A percentile compares a stretch with the other conserved stretches of the same genome.
Conservation (phyloP, 2,797 vertebrate species). For the Microtus obscurus region DNA sequence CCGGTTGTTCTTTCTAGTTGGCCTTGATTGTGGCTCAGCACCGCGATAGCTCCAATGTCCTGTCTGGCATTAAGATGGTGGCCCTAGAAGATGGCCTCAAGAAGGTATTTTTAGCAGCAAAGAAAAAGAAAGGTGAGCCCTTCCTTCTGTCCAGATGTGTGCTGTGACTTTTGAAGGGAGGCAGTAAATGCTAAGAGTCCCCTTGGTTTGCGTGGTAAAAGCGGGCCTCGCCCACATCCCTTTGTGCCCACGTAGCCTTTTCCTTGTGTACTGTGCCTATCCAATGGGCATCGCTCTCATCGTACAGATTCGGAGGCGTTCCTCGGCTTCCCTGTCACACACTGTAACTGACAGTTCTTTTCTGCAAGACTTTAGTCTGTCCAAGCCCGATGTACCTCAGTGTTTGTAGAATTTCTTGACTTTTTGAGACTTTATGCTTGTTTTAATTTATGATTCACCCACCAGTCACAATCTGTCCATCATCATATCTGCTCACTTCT, state of each 20-base stretch:
- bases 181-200: background rate
- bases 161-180: background rate
- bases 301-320: background rate
- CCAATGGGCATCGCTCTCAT: background rate
- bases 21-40: slow-evolving; percentile 95
- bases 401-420: slow-evolving; percentile 35
- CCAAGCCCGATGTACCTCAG: background rate
- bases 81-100: slow-evolving; percentile 94
- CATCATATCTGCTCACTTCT: background rate
- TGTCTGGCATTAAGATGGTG: slow-evolving; percentile 93
- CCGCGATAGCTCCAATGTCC: slow-evolving; percentile 91
- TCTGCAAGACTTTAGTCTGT: background rate
- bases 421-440: slow-evolving; percentile 23
- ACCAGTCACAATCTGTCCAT: background rate
- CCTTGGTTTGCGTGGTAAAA: background rate
- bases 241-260: background rate
- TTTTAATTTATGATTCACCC: slow-evolving; percentile 6
- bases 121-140: slow-evolving; percentile 90
- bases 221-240: background rate
- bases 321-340: background rate
- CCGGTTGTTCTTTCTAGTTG: slow-evolving; percentile 87
- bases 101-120: slow-evolving; percentile 92
- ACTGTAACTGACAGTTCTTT: background rate
- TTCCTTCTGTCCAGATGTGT: background rate
- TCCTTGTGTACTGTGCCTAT: background rate